Evolutionary conservation across 1,140 invertebrate species (phyloP).

Genomic region (Potamilus streckersoni): DNA sequence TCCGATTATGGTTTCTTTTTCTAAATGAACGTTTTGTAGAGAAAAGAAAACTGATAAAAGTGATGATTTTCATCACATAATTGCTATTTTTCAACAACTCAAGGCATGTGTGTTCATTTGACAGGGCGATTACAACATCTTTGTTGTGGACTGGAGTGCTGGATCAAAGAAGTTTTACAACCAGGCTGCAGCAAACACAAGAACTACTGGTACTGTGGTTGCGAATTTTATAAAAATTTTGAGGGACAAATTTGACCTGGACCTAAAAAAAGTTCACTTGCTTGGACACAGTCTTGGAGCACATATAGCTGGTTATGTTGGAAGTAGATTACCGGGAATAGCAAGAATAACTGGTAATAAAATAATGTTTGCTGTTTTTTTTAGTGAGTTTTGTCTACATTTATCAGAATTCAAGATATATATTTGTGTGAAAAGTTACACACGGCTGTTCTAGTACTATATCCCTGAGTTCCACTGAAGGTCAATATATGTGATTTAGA

Average conservation of each 20-base stretch:
- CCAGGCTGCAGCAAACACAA: slow-evolving; percentile 89
- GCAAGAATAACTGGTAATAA: slow-evolving; percentile 75
- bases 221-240: slow-evolving; percentile 76
- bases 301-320: slow-evolving; percentile 89
- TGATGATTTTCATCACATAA: too few relatives aligned
- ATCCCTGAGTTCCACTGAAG: too few relatives aligned
- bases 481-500: too few relatives aligned
- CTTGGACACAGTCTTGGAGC: slow-evolving; percentile 93
- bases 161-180: slow-evolving; percentile 92
- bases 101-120: background rate
- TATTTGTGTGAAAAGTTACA: too few relatives aligned
- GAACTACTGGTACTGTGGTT: slow-evolving; percentile 89
- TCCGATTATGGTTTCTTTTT: too few relatives aligned
- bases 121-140: slow-evolving; percentile 83
- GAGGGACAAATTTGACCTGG: slow-evolving; percentile 20
- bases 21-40: too few relatives aligned
- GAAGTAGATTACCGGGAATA: slow-evolving; percentile 84
- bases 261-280: slow-evolving; percentile 73
- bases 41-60: too few relatives aligned
- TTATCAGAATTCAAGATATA: too few relatives aligned
- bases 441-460: too few relatives aligned
- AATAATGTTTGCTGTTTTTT: background rate
- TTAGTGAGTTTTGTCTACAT: too few relatives aligned
- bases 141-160: slow-evolving; percentile 93
- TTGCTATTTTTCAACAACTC: too few relatives aligned